phyloP scores from a whole-genome alignment of 1,140 invertebrate genomes.

The Microplitis mediator region DNA sequence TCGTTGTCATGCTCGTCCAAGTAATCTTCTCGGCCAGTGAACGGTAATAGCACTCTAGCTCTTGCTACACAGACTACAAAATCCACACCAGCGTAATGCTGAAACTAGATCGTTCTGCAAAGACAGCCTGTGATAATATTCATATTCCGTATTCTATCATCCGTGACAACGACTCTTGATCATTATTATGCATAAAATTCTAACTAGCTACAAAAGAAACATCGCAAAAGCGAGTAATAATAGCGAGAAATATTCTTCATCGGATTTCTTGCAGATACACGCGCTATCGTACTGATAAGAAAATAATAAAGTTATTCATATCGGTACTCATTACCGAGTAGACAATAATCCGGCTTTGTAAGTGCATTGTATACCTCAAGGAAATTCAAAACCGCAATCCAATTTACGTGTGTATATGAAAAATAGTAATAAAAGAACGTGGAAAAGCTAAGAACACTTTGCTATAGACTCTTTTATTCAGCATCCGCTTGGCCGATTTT shows the following conservation, averaged over 20 bases:
- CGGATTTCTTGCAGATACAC: too few relatives aligned
- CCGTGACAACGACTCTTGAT: conserved; percentile 17
- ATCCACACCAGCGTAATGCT: not conserved
- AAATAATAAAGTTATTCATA: too few relatives aligned
- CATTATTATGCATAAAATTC: conserved; percentile 6
- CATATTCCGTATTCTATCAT: conserved; percentile 28
- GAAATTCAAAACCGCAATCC: not conserved
- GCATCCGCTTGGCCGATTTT: conserved; percentile 2
- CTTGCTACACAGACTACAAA: not conserved
- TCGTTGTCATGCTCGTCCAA: conserved; percentile 6
- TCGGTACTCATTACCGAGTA: too few relatives aligned
- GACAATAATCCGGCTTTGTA: not conserved
- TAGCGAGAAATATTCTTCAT: too few relatives aligned
- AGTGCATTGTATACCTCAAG: not conserved
- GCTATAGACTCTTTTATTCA: conserved; percentile 7
- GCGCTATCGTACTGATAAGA: too few relatives aligned
- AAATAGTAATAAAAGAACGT: not conserved
- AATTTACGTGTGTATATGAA: not conserved
- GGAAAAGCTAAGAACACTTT: not conserved
- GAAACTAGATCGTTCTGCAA: conserved; percentile 13
- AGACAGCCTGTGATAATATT: conserved; percentile 23
- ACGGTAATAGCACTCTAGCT: conserved; percentile 6
- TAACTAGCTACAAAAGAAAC: too few relatives aligned
- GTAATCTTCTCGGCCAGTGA: conserved; percentile 20
- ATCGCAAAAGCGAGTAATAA: too few relatives aligned